phyloP scores from a whole-genome alignment of 1,140 invertebrate genomes.

The Drosophila fuyamai region DNA sequence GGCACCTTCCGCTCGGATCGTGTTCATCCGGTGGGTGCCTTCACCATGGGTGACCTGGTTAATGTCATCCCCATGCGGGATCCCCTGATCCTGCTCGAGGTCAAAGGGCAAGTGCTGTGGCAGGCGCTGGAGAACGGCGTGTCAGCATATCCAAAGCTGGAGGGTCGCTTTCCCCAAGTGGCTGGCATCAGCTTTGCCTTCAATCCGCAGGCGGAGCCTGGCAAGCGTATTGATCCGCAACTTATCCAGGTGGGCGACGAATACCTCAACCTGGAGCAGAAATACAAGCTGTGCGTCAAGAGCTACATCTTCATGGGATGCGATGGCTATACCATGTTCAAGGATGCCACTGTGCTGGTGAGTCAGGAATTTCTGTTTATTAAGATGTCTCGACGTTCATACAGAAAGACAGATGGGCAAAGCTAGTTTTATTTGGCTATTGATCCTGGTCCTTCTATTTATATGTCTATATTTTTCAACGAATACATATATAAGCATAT shows the following conservation, averaged over 20 bases:
- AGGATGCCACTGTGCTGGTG: slow-evolving; percentile 89
- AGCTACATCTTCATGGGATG: slow-evolving; percentile 91
- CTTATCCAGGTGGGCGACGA: slow-evolving; percentile 94
- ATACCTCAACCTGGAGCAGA: slow-evolving; percentile 90
- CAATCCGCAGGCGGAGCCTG: slow-evolving; percentile 90
- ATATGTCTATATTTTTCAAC: too few species aligned
- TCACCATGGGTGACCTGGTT: slow-evolving; percentile 92
- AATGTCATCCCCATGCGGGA: slow-evolving; percentile 94
- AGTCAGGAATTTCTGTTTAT: slow-evolving; percentile 61
- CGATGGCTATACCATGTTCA: slow-evolving; percentile 94
- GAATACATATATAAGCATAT: too few species aligned
- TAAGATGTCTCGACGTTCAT: too few species aligned
- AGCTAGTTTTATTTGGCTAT: too few species aligned
- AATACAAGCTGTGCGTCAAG: slow-evolving; percentile 93
- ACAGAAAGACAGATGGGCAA: too few species aligned
- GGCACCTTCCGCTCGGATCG: slow-evolving; percentile 88
- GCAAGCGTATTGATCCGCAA: slow-evolving; percentile 89
- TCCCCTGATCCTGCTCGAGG: slow-evolving; percentile 90
- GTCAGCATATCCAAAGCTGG: slow-evolving; percentile 91
- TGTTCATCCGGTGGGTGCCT: slow-evolving; percentile 91
- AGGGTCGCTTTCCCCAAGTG: slow-evolving; percentile 92
- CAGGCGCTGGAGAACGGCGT: slow-evolving; percentile 92
- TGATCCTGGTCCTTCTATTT: too few species aligned
- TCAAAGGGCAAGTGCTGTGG: slow-evolving; percentile 88
- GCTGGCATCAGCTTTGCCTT: slow-evolving; percentile 93